Evolutionary conservation across 1,140 invertebrate species (phyloP).

Genomic region (Bombus superbus): DNA sequence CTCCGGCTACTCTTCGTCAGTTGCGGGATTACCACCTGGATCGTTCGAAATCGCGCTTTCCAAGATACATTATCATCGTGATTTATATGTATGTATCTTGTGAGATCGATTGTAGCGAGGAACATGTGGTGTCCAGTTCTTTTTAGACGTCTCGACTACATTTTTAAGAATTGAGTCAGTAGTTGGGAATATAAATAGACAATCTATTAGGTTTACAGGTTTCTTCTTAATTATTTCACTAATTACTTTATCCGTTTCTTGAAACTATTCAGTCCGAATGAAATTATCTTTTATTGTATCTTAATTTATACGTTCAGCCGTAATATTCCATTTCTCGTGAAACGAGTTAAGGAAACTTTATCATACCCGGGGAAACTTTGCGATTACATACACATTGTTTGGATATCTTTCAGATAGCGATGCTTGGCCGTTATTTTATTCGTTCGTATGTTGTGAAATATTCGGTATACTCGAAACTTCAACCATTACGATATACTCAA

Average conservation of each 20-base stretch:
- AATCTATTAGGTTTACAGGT: not conserved
- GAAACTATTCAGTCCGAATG: not conserved
- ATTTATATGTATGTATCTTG: constrained; percentile 22
- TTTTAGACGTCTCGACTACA: not conserved
- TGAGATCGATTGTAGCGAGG: no score
- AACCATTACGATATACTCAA: no score
- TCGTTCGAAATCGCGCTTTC: constrained; percentile 48
- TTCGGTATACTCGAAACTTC: not conserved
- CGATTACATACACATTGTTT: not conserved
- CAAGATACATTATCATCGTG: constrained; percentile 51
- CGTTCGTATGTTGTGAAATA: not conserved
- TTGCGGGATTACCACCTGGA: constrained; percentile 62
- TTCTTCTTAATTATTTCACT: not conserved
- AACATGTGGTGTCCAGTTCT: not conserved
- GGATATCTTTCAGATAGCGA: not conserved
- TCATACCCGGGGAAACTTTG: not conserved
- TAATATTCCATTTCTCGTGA: not conserved
- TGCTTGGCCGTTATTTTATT: not conserved
- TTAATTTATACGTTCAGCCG: not conserved
- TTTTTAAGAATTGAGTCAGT: not conserved
- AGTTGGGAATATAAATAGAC: not conserved
- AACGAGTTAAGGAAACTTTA: not conserved
- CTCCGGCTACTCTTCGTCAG: constrained; percentile 58
- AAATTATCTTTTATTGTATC: not conserved
- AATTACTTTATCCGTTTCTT: not conserved